A percentile compares a stretch with the other conserved stretches of the same genome.
These are phyloP conservation scores for Margarornis squamiger DNA, from an alignment of 2,797 vertebrate species.

Conservation along the genomic window DNA sequence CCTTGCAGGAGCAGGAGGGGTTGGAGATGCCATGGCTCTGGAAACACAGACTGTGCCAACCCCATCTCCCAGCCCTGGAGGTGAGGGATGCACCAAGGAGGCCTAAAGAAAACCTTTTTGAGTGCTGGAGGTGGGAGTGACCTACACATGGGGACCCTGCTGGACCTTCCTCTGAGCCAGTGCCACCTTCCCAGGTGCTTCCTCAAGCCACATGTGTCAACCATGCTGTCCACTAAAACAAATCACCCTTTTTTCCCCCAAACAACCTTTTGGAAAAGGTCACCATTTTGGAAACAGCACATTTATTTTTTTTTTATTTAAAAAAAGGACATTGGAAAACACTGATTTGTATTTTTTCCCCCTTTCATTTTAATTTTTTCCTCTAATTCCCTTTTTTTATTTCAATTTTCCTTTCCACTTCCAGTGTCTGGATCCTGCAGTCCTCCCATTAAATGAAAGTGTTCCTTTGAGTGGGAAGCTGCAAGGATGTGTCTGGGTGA, in stretches of 20 bases:
- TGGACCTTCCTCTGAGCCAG: background rate
- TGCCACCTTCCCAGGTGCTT: background rate
- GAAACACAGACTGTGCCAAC: background rate
- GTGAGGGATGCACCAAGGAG: background rate
- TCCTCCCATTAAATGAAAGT: background rate
- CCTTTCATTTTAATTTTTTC: background rate
- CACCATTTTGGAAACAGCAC: background rate
- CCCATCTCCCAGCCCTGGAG: background rate
- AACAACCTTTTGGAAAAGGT: background rate
- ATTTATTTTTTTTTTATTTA: background rate
- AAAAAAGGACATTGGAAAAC: background rate
- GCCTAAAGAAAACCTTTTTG: background rate
- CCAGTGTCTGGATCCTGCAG: background rate
- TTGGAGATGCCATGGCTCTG: background rate
- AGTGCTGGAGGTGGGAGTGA: background rate
- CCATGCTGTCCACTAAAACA: accelerated
- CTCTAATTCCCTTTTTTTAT: background rate
- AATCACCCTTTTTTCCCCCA: background rate
- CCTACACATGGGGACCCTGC: background rate
- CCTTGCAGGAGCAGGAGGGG: background rate
- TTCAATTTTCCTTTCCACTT: background rate
- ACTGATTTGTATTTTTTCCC: background rate
- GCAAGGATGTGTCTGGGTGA: background rate
- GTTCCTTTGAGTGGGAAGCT: slow-evolving; percentile 50
- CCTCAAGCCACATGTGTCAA: background rate